These are phyloP conservation scores for Campylomormyrus numenius DNA, from an alignment of 2,113 vertebrate genomes.

Conservation along the genomic window DNA sequence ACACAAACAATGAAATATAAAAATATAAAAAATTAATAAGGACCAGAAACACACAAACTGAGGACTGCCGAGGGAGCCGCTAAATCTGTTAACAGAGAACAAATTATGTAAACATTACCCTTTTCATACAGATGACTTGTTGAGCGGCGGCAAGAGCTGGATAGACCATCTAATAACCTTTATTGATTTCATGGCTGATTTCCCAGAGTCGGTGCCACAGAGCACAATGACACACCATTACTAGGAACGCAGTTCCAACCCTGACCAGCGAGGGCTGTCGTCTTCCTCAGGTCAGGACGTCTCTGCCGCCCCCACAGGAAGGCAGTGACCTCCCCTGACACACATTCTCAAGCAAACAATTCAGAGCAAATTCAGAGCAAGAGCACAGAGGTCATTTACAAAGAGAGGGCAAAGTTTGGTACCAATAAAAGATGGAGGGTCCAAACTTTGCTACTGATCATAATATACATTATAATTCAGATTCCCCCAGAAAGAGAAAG, in stretches of 20 bases:
- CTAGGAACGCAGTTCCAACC: background rate
- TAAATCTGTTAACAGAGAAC: background rate
- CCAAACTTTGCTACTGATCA: background rate
- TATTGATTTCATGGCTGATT: slow-evolving; percentile 20
- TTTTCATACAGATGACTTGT: slow-evolving; percentile 28
- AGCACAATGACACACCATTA: background rate
- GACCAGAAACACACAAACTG: background rate
- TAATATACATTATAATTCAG: background rate
- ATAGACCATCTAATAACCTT: slow-evolving; percentile 21
- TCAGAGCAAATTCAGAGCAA: background rate
- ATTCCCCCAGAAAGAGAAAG: background rate
- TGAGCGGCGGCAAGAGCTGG: slow-evolving; percentile 4
- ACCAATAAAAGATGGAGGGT: no score
- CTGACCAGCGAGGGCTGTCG: background rate
- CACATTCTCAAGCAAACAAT: background rate
- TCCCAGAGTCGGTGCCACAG: slow-evolving; percentile 22
- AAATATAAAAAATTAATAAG: background rate
- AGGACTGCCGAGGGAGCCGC: background rate
- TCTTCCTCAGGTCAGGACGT: background rate
- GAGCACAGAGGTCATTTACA: background rate
- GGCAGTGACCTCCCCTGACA: background rate
- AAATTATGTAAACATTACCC: slow-evolving; percentile 13
- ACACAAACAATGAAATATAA: background rate
- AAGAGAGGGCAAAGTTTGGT: background rate
- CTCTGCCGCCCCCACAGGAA: background rate